Conservation (phyloP, 2,113 vertebrate species). For the Albula goreensis region DNA sequence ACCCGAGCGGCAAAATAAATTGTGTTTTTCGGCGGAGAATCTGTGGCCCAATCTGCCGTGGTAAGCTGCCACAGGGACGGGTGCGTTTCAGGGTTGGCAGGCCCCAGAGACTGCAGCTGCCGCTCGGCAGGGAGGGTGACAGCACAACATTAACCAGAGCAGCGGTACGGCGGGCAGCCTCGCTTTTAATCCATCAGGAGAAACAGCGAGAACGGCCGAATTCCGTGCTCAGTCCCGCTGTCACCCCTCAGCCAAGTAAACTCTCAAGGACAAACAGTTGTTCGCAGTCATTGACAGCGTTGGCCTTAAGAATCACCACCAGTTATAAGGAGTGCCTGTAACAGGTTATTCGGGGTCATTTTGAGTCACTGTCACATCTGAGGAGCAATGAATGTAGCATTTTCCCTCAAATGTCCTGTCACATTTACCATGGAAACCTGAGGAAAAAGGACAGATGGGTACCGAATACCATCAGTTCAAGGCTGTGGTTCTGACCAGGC, state of each 20-base stretch:
- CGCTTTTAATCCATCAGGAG: slow-evolving; percentile 64
- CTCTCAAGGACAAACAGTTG: slow-evolving; percentile 48
- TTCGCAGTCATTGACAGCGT: not conserved
- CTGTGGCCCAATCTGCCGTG: not conserved
- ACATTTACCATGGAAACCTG: too few relatives aligned
- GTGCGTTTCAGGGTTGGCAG: not conserved
- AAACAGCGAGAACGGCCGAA: slow-evolving; percentile 46
- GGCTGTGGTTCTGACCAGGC: too few relatives aligned
- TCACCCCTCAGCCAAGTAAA: slow-evolving; percentile 49
- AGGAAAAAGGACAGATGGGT: too few relatives aligned
- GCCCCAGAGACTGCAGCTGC: slow-evolving; percentile 51
- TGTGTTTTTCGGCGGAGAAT: not conserved
- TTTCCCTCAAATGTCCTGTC: too few relatives aligned
- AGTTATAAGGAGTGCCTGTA: too few relatives aligned
- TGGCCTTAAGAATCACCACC: not conserved
- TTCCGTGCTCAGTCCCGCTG: slow-evolving; percentile 33
- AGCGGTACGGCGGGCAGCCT: slow-evolving; percentile 42
- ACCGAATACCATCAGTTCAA: too few relatives aligned
- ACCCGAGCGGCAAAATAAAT: slow-evolving; percentile 10
- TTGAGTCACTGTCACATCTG: too few relatives aligned
- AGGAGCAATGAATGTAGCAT: too few relatives aligned
- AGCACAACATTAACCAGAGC: slow-evolving; percentile 40
- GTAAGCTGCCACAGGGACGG: not conserved
- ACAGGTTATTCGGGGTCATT: too few relatives aligned
- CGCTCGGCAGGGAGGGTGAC: slow-evolving; percentile 45